Evolutionary conservation across 1,140 invertebrate species (phyloP), one percentile per base, ranked within the genome.

Genomic region (Mercenaria mercenaria): DNA sequence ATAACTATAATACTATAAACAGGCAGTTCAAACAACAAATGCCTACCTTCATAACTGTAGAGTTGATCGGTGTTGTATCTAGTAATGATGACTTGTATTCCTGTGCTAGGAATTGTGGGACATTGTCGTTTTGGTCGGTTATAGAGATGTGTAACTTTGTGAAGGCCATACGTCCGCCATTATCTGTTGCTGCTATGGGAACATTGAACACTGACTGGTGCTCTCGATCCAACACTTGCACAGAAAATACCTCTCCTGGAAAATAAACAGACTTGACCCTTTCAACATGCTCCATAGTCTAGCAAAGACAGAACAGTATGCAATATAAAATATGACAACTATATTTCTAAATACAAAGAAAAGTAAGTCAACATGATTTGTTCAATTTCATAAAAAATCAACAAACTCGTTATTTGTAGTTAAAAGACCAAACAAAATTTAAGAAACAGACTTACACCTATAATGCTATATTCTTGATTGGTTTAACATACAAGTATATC

Each of bases 111-210:
- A 99, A 99, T 69, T 96, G 95, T 0, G 99, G 99, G 69, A 97
- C 95, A 96, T 99, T 98, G 94, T 99, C 99, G 96, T 99, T 99
- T 80, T 97, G 97, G 96, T 99, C 98, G 4, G 96, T 96, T 13
- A 99, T 97, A 92, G 97, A 97, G 13, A 99, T 97, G 92, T 97
- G 96, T 8, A 99, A 97, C 11, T 97, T 97, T 1, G 98, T 97
- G 95, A 98, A 98, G 6, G 97, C 98, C 74, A 97, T 97, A 94
- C 97, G 97, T 8, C 98, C 98, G 64, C 98, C 98, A 72, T 97
- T 97, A 96, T 99, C 98, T 20, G 97, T 97, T n/a, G 98, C 98
- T 95, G 98, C 97, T 13, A 99, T 97, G 0, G 97, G 97, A 79
- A 99, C 97, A 94, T 98, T 97, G 95, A 98, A 99, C 18, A 97